A percentile compares a stretch with the other conserved stretches of the same genome.
These are phyloP conservation scores for Blera fallax DNA, from an alignment of 2,888 invertebrate genomes.

Conservation along the genomic window DNA sequence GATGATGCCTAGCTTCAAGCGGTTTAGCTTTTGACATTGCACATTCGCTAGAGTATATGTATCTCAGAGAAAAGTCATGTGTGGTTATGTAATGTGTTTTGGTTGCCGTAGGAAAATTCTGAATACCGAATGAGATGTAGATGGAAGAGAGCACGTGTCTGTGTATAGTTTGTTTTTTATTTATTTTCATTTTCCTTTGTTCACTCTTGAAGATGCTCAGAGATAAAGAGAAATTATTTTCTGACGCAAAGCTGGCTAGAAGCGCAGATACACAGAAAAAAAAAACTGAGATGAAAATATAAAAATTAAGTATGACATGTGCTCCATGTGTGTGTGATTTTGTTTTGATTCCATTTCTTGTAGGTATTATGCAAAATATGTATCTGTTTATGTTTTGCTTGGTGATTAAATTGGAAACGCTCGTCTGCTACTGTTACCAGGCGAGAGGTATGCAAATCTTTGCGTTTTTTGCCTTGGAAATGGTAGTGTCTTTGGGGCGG, in stretches of 20 bases:
- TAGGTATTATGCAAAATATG: constrained; percentile 55
- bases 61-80: neutral
- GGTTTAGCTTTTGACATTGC: constrained; percentile 60
- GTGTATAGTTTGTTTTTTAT: constrained; percentile 22
- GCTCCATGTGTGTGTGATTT: constrained; percentile 51
- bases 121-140: constrained; percentile 49
- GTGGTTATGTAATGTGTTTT: constrained; percentile 57
- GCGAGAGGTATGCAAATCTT: constrained; percentile 14
- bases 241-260: constrained; percentile 2
- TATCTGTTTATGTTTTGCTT: constrained; percentile 40
- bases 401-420: constrained; percentile 42
- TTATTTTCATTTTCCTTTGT: constrained; percentile 49
- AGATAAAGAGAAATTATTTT: constrained; percentile 54
- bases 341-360: constrained; percentile 68
- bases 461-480: neutral
- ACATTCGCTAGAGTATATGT: constrained; percentile 32
- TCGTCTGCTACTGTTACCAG: constrained; percentile 48
- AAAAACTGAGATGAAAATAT: constrained; percentile 38
- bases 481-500: neutral
- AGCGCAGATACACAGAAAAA: constrained; percentile 17
- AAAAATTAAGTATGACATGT: constrained; percentile 59
- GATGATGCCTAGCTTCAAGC: constrained; percentile 14
- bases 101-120: constrained; percentile 56
- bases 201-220: constrained; percentile 49
- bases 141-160: constrained; percentile 55